Evolutionary conservation across 2,797 vertebrate genomes (phyloP), one percentile per base, ranked within the genome.

Genomic region (Squalus acanthias): DNA sequence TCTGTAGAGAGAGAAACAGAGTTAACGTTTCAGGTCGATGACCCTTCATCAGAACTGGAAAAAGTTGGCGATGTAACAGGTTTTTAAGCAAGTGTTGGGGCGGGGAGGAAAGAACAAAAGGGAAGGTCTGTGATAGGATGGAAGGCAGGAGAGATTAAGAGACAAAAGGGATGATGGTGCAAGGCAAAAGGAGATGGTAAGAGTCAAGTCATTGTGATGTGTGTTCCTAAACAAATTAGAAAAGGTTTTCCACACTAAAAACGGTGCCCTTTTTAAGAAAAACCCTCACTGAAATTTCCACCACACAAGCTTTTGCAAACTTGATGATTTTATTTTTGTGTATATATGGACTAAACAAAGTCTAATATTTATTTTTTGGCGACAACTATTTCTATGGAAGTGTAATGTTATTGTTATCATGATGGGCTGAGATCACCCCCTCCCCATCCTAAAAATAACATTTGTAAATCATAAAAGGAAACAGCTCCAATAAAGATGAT

Each of bases 341-440:
- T n/a, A 92, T 13, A 89, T 53, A 89, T 65, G 89, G 33, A 63
- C 6, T 92, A 92, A 92, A 65, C 15, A n/a, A n/a, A 65, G 60
- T n/a, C 12, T 65, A 92, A 92, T n/a, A 92, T 92, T 65, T 91
- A 91, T 65, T 65, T 60, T 91, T 91, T 63, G 89, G 57, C 6
- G 60, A 17, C 15, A 85, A 50, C n/a, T n/a, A 92, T n/a, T 92
- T 92, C 33, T 63, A 39, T 65, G 60, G 60, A 92, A 88, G 60
- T 65, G 57, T 65, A 63, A 20, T 39, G 89, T 92, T 65, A 92
- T 70, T 72, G 65, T 46, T 94, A 95, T 95, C 39, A 24, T 72
- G 12, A 10, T 53, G 67, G 20, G 67, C 39, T 70, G n/a, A 69
- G 92, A 46, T 13, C 46, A 50, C 24, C 24, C 22, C 24, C 33